A percentile compares a stretch with the other conserved stretches of the same genome.
These are phyloP conservation scores for Pangasianodon gigas DNA, from an alignment of 2,113 vertebrate species.

Conservation along the genomic window DNA sequence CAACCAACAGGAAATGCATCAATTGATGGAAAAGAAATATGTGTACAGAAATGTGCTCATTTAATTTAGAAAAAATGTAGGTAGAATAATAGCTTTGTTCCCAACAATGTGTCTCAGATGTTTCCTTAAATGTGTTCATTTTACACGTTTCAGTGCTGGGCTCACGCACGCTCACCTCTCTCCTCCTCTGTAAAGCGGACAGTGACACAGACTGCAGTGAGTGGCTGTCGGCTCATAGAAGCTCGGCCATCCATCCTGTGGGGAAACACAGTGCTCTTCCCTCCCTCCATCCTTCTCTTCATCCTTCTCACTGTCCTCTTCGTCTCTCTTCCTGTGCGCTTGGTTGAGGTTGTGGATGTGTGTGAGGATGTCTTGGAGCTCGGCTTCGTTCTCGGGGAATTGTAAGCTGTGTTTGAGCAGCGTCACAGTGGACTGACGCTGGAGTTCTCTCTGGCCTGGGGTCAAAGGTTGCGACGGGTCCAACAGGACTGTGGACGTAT, in stretches of 20 bases:
- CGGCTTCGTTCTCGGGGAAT: slow-evolving; percentile 88
- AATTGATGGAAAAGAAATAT: neutral
- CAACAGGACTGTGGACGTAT: slow-evolving; percentile 61
- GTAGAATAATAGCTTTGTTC: neutral
- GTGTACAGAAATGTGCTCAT: too few relatives aligned
- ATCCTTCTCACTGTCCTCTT: neutral
- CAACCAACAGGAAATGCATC: neutral
- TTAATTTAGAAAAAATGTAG: neutral
- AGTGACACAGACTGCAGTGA: slow-evolving; percentile 88
- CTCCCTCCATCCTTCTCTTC: slow-evolving; percentile 39
- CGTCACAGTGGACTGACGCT: slow-evolving; percentile 88
- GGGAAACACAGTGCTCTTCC: slow-evolving; percentile 78
- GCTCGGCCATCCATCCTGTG: slow-evolving; percentile 89
- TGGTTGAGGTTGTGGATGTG: slow-evolving; percentile 93
- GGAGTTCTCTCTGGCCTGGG: slow-evolving; percentile 81
- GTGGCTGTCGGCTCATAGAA: slow-evolving; percentile 87
- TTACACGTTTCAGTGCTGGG: neutral
- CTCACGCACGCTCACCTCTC: slow-evolving; percentile 79
- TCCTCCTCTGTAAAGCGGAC: slow-evolving; percentile 88
- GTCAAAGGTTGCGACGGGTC: slow-evolving; percentile 79
- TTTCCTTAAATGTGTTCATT: neutral
- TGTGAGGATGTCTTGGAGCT: slow-evolving; percentile 85
- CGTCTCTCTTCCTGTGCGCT: slow-evolving; percentile 35
- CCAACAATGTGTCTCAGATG: neutral
- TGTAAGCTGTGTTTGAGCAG: slow-evolving; percentile 85